phyloP scores from a whole-genome alignment of 64 coral and sea anemone genomes.

The Dendrophyllia cribrosa region DNA sequence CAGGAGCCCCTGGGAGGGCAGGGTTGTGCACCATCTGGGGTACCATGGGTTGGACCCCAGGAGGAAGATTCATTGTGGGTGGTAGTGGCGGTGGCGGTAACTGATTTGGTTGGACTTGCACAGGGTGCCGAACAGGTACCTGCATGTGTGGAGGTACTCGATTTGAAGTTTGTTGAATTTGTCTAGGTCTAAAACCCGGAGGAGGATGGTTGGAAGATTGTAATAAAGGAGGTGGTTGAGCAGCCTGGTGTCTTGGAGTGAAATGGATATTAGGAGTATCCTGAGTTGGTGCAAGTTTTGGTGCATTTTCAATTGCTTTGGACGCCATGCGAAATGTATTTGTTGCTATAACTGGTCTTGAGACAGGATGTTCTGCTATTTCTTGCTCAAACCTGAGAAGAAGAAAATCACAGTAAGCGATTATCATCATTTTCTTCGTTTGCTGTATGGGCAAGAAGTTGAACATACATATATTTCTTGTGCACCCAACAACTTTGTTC shows the following conservation, averaged over 20 bases:
- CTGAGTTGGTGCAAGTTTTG: constrained; percentile 40
- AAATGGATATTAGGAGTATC: not conserved
- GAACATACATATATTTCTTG: too few relatives aligned
- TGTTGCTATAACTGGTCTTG: constrained; percentile 85
- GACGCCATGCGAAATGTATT: constrained; percentile 91
- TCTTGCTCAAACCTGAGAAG: constrained; percentile 95
- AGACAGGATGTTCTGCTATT: constrained; percentile 79
- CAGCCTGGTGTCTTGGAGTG: constrained; percentile 4
- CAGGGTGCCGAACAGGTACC: constrained; percentile 13
- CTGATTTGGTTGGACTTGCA: constrained; percentile 52
- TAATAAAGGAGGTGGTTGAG: not conserved
- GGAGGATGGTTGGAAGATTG: not conserved
- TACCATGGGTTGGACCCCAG: constrained; percentile 31
- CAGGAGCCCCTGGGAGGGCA: constrained; percentile 31
- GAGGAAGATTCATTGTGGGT: constrained; percentile 26
- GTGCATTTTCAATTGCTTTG: constrained; percentile 90
- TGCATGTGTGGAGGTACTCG: constrained; percentile 46
- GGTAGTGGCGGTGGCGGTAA: constrained; percentile 58
- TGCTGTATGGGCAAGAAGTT: too few relatives aligned
- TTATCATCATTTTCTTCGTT: not conserved
- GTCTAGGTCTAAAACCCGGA: not conserved
- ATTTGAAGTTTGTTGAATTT: constrained; percentile 36
- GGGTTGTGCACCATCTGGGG: constrained; percentile 61
- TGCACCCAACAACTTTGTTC: too few relatives aligned
- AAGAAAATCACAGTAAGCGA: not conserved